A percentile compares a stretch with the other conserved stretches of the same genome.
phyloP scores from a whole-genome alignment of 1,140 invertebrate species.

The Danaus melanippus region DNA sequence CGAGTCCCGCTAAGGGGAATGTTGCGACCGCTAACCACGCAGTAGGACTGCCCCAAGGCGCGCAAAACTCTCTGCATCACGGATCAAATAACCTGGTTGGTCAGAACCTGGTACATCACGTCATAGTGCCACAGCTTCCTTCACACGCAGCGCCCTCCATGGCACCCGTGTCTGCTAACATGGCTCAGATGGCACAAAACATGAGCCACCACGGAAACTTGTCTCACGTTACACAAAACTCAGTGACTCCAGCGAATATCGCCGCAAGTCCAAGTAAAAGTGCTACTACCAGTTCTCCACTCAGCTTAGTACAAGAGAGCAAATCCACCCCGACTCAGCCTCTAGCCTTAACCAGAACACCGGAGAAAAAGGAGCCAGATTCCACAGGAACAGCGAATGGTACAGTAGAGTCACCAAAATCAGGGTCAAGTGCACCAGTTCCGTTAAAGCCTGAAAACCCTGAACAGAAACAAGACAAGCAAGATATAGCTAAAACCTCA shows the following conservation, averaged over 20 bases:
- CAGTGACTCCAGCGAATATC: slow-evolving; percentile 33
- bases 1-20: slow-evolving; percentile 59
- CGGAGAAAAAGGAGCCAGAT: slow-evolving; percentile 62
- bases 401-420: slow-evolving; percentile 56
- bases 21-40: slow-evolving; percentile 52
- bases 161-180: slow-evolving; percentile 60
- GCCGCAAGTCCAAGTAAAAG: slow-evolving; percentile 50
- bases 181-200: slow-evolving; percentile 66
- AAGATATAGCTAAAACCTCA: slow-evolving; percentile 62
- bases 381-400: slow-evolving; percentile 56
- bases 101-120: slow-evolving; percentile 56
- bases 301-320: slow-evolving; percentile 55
- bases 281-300: slow-evolving; percentile 44
- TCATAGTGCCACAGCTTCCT: slow-evolving; percentile 34
- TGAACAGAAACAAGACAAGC: slow-evolving; percentile 58
- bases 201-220: slow-evolving; percentile 68
- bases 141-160: slow-evolving; percentile 54
- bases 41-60: slow-evolving; percentile 51
- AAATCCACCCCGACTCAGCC: slow-evolving; percentile 49
- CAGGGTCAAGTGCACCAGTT: slow-evolving; percentile 38
- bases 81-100: slow-evolving; percentile 48
- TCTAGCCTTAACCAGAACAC: slow-evolving; percentile 54
- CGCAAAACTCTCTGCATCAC: slow-evolving; percentile 53
- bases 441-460: slow-evolving; percentile 53
- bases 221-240: slow-evolving; percentile 52